Conservation (phyloP, 1,140 invertebrate genomes). For the Ceratina japonica region DNA sequence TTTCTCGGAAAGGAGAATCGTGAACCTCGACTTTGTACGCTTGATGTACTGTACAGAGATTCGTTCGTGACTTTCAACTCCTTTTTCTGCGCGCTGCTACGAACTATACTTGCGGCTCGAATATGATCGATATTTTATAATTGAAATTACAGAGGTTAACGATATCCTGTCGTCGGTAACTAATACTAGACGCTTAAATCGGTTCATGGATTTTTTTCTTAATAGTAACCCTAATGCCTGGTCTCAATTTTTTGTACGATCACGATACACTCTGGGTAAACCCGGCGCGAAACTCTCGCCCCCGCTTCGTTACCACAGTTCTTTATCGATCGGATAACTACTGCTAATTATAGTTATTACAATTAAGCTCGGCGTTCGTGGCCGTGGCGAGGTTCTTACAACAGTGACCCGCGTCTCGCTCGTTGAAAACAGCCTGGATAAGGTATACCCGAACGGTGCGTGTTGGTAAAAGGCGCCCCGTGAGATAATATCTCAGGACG, state of each 20-base stretch:
- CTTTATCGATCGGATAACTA: constrained; percentile 45
- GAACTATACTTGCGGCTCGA: neutral
- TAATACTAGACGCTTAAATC: too few relatives aligned
- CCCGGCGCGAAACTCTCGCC: neutral
- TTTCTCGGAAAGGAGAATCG: constrained; percentile 37
- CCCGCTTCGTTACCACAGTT: neutral
- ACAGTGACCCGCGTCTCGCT: constrained; percentile 22
- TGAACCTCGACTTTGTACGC: too few relatives aligned
- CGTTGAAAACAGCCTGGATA: neutral
- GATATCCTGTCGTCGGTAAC: too few relatives aligned
- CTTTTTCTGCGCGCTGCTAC: constrained; percentile 2
- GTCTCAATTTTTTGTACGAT: too few relatives aligned
- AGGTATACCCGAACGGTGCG: neutral
- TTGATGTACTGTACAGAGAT: constrained; percentile 15
- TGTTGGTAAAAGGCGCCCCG: constrained; percentile 9
- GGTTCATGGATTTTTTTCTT: neutral
- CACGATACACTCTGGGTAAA: neutral
- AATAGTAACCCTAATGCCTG: neutral
- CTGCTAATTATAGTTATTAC: constrained; percentile 53
- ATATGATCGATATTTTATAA: neutral
- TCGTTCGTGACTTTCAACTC: constrained; percentile 20
- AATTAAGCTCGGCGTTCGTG: constrained; percentile 43
- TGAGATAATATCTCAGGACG: constrained; percentile 29
- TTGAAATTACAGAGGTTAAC: neutral
- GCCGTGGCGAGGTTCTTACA: constrained; percentile 34